Evolutionary conservation across 1,140 invertebrate species (phyloP), one percentile per base, ranked within the genome.

Genomic region (Panonychus citri): DNA sequence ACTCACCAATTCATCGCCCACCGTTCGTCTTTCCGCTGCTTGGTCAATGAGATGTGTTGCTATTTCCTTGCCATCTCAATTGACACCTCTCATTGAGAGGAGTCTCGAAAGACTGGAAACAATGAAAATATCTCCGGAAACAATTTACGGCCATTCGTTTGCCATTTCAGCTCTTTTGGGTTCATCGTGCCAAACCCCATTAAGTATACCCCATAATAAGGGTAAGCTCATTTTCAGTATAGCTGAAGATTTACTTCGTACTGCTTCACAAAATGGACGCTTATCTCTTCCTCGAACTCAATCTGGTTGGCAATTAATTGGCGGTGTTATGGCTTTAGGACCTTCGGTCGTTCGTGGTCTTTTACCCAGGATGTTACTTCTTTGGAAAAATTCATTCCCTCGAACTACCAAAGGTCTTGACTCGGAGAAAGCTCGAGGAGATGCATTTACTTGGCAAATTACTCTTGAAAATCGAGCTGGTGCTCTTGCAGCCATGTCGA

Each of bases 381-480:
- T 99, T 3, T 99, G 95, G 95, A 79, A 89, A 63, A 95, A 95
- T 70, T 91, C 90, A 27, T 98, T 99, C 69, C 93, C 94, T 0
- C 76, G 89, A 43, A 94, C 89, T 0, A 80, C 80, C 28, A 94
- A 94, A 66, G 91, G 98, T 69, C 74, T 97, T 24, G 93, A 97
- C 65, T 88, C 85, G 8, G 93, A 98, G 71, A 96, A 95, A 67
- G 83, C 86, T 0, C 76, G 93, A 58, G 94, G 94, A 8, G 94
- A 98, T 75, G 84, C 88, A 1, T 97, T 97, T 68, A 98, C 93
- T 42, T 98, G 94, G 94, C 90, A 96, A 54, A 58, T 97, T 21
- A 94, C 91, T 1, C 70, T 99, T 49, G 91, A 97, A 74, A 89
- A 88, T 17, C 75, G 94, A 56, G 86, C 93, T 17, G 94, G 94